phyloP scores from a whole-genome alignment of 1,140 invertebrate species.

The Dendrolimus punctatus region DNA sequence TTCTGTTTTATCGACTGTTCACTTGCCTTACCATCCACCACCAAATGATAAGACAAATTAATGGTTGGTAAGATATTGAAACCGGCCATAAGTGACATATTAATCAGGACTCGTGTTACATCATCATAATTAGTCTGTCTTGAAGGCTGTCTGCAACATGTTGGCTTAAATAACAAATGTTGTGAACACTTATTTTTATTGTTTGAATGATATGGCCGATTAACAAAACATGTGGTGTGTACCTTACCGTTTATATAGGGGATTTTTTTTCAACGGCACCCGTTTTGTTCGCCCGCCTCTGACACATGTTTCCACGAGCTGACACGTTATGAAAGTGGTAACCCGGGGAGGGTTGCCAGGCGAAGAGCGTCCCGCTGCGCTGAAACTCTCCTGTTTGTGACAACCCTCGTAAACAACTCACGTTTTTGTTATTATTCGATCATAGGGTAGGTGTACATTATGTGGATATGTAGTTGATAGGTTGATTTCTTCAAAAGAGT shows the following conservation, averaged over 20 bases:
- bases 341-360: conserved; percentile 23
- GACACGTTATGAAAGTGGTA: conserved; percentile 31
- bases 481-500: too few species aligned
- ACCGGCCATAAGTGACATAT: too few species aligned
- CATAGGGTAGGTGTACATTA: too few species aligned
- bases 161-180: neutral
- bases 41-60: too few species aligned
- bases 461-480: too few species aligned
- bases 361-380: conserved; percentile 18
- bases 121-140: too few species aligned
- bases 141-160: too few species aligned
- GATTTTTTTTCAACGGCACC: conserved; percentile 35
- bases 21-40: too few species aligned
- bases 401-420: conserved; percentile 33
- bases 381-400: conserved; percentile 32
- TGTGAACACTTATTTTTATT: neutral
- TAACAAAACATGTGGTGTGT: conserved; percentile 21
- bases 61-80: too few species aligned
- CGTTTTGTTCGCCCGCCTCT: conserved; percentile 25
- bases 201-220: conserved; percentile 6
- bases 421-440: conserved; percentile 21
- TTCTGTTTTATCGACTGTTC: too few species aligned
- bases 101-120: too few species aligned
- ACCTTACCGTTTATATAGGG: conserved; percentile 22
- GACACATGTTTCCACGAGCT: conserved; percentile 37